These are phyloP conservation scores for Lagria hirta DNA, from an alignment of 2,888 invertebrate genomes.

Conservation along the genomic window DNA sequence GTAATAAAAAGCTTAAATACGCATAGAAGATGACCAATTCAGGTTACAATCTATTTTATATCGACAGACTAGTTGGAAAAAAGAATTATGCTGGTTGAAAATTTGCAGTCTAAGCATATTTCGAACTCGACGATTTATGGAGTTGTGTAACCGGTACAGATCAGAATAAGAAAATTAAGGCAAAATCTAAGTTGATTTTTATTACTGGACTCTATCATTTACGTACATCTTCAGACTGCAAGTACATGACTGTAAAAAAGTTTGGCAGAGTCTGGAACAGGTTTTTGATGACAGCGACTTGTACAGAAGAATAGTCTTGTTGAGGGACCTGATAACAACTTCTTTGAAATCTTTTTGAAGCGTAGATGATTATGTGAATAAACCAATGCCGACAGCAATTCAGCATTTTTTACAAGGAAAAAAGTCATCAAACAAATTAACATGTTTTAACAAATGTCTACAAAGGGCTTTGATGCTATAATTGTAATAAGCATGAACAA, in stretches of 20 bases:
- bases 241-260: slow-evolving; percentile 34
- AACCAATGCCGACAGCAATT: slow-evolving; percentile 21
- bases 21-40: no score
- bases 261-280: slow-evolving; percentile 35
- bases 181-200: slow-evolving; percentile 33
- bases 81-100: slow-evolving; percentile 9
- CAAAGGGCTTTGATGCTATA: neutral
- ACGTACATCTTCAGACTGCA: slow-evolving; percentile 37
- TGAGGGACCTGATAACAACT: slow-evolving; percentile 35
- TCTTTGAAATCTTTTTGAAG: neutral
- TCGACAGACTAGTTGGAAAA: neutral
- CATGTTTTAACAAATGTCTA: neutral
- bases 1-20: no score
- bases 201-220: slow-evolving; percentile 33
- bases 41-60: no score
- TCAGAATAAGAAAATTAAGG: slow-evolving; percentile 23
- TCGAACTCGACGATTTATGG: slow-evolving; percentile 28
- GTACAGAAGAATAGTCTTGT: slow-evolving; percentile 37
- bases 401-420: neutral
- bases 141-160: no score
- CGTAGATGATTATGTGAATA: slow-evolving; percentile 1
- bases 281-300: slow-evolving; percentile 41
- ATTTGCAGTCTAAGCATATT: slow-evolving; percentile 20
- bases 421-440: neutral
- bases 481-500: neutral